phyloP scores from a whole-genome alignment of 2,888 invertebrate genomes.

The Diogma glabrata region DNA sequence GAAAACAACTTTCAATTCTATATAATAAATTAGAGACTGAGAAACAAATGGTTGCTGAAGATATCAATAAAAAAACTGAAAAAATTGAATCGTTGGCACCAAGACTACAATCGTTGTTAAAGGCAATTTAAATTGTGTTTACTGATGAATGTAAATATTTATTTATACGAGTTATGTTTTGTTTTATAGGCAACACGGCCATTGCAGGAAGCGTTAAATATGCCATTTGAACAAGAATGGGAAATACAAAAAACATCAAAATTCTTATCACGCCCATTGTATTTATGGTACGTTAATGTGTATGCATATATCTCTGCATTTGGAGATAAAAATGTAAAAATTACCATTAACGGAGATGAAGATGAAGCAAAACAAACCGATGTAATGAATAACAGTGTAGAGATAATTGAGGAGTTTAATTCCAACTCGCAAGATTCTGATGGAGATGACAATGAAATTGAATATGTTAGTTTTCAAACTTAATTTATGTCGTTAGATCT shows the following conservation, averaged over 20 bases:
- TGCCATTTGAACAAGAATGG: slow-evolving; percentile 66
- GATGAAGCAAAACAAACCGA: slow-evolving; percentile 55
- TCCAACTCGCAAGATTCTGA: slow-evolving; percentile 50
- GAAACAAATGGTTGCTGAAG: slow-evolving; percentile 64
- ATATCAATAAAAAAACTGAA: slow-evolving; percentile 62
- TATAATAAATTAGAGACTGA: slow-evolving; percentile 63
- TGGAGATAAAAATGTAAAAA: slow-evolving; percentile 40
- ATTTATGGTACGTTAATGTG: slow-evolving; percentile 75
- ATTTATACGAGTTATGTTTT: slow-evolving; percentile 11
- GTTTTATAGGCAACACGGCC: slow-evolving; percentile 65
- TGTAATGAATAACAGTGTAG: slow-evolving; percentile 36
- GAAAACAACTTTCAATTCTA: slow-evolving; percentile 67
- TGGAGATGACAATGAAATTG: slow-evolving; percentile 44
- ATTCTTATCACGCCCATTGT: slow-evolving; percentile 69
- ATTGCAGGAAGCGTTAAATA: slow-evolving; percentile 74
- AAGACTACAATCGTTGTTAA: slow-evolving; percentile 55
- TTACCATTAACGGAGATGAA: slow-evolving; percentile 52
- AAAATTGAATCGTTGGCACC: slow-evolving; percentile 74
- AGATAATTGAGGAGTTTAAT: background rate
- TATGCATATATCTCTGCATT: slow-evolving; percentile 71
- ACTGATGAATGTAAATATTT: background rate
- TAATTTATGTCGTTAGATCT: background rate
- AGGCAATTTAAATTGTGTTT: slow-evolving; percentile 33
- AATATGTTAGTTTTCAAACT: slow-evolving; percentile 21
- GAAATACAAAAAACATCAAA: slow-evolving; percentile 64